phyloP scores from a whole-genome alignment of 2,888 invertebrate genomes.

The Idaea aversata region DNA sequence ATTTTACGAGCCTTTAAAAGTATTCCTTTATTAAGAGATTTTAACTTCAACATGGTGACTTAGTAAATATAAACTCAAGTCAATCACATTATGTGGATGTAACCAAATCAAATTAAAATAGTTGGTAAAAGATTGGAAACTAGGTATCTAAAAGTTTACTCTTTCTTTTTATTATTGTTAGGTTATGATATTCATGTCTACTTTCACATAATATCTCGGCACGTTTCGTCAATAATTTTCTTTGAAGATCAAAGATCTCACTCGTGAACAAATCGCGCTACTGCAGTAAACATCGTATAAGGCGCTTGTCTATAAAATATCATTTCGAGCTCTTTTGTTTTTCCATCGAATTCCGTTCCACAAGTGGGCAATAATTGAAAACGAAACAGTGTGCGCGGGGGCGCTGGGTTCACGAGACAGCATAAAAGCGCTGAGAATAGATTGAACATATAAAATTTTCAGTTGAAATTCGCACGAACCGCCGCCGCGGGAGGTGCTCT shows the following conservation, averaged over 20 bases:
- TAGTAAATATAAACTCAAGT: constrained; percentile 32
- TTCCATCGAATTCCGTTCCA: constrained; percentile 74
- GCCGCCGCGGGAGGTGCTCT: constrained; percentile 73
- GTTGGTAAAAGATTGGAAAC: neutral
- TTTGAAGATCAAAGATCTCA: constrained; percentile 73
- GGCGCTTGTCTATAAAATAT: constrained; percentile 77
- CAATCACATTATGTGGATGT: constrained; percentile 40
- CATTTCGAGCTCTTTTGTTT: constrained; percentile 76
- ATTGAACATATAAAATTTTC: constrained; percentile 81
- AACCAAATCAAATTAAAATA: too few species aligned
- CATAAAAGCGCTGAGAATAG: constrained; percentile 78
- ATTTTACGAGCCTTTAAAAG: constrained; percentile 58
- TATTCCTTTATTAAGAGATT: constrained; percentile 50
- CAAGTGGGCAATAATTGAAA: constrained; percentile 81
- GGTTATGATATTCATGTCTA: neutral
- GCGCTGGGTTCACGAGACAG: constrained; percentile 69
- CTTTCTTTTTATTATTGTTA: constrained; percentile 42
- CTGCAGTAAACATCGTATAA: constrained; percentile 76
- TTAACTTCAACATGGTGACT: constrained; percentile 36
- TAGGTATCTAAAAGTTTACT: constrained; percentile 9
- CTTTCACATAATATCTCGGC: constrained; percentile 44
- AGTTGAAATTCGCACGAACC: constrained; percentile 77
- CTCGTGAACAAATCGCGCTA: constrained; percentile 71
- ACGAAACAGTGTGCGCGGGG: constrained; percentile 75
- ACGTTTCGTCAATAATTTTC: constrained; percentile 78